Evolutionary conservation across 1,140 invertebrate species (phyloP).

Genomic region (Copidosoma floridanum): DNA sequence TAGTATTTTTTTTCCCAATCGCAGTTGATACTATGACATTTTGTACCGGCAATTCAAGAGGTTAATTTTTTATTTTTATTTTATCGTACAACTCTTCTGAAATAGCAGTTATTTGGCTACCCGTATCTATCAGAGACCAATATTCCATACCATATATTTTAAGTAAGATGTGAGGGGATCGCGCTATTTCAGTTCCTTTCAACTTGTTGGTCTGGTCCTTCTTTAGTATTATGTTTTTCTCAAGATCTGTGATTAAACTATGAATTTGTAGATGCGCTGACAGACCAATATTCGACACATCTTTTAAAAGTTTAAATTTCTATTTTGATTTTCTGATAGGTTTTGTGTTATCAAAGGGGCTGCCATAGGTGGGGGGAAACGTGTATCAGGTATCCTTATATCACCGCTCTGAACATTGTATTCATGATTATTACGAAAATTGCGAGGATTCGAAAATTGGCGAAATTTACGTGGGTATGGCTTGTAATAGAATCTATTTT

Average conservation of each 20-base stretch:
- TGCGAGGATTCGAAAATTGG: too few relatives aligned
- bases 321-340: not conserved
- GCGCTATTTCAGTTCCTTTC: not conserved
- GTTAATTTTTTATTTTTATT: not conserved
- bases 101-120: not conserved
- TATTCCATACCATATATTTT: not conserved
- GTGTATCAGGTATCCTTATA: too few relatives aligned
- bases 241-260: conserved; percentile 14
- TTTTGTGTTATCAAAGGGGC: not conserved
- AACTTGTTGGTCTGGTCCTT: not conserved
- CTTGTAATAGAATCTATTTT: too few relatives aligned
- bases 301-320: conserved; percentile 20
- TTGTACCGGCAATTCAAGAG: not conserved
- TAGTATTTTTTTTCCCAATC: not conserved
- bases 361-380: too few relatives aligned
- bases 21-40: not conserved
- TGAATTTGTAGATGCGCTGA: not conserved
- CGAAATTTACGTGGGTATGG: too few relatives aligned
- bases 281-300: conserved; percentile 14
- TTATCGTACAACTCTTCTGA: not conserved
- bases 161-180: not conserved
- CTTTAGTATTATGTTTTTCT: not conserved
- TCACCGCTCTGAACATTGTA: too few relatives aligned
- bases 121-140: not conserved
- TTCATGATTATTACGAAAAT: too few relatives aligned